Conservation (phyloP, 2,113 vertebrate genomes). For the Tor tambroides region DNA sequence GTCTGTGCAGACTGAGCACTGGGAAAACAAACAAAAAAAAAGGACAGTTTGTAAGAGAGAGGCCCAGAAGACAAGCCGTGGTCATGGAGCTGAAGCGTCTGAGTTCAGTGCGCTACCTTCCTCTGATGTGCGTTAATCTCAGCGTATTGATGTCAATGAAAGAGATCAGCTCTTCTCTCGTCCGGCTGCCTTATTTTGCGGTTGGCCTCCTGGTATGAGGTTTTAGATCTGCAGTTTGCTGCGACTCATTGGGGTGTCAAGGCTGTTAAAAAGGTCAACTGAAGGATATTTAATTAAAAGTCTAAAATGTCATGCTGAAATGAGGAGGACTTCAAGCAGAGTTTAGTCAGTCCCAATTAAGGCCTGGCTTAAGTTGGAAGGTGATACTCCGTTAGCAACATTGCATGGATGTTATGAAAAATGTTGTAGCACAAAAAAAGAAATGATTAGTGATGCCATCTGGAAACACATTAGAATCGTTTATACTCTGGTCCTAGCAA, state of each 20-base stretch:
- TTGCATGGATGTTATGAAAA: constrained; percentile 31
- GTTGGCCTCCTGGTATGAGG: background rate
- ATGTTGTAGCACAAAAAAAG: background rate
- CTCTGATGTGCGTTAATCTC: constrained; percentile 43
- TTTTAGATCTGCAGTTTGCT: constrained; percentile 26
- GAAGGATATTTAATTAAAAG: constrained; percentile 56
- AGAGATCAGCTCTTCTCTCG: constrained; percentile 2
- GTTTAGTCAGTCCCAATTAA: constrained; percentile 53
- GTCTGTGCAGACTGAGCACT: constrained; percentile 49
- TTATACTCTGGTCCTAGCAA: background rate
- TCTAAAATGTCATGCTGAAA: constrained; percentile 44
- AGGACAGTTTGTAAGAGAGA: constrained; percentile 60
- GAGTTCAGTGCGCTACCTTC: background rate
- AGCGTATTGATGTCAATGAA: constrained; percentile 45
- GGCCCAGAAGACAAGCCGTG: constrained; percentile 25
- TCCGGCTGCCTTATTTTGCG: constrained; percentile 5
- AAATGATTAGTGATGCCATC: background rate
- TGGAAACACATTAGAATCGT: background rate
- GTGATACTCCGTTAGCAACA: background rate
- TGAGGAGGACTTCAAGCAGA: constrained; percentile 44
- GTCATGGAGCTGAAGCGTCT: background rate
- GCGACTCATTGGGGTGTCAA: background rate
- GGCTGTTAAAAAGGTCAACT: constrained; percentile 54
- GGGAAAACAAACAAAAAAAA: constrained; percentile 66
- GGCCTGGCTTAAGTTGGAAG: constrained; percentile 38